phyloP scores from a whole-genome alignment of 2,113 vertebrate species.

The Ceyx cyanopectus region DNA sequence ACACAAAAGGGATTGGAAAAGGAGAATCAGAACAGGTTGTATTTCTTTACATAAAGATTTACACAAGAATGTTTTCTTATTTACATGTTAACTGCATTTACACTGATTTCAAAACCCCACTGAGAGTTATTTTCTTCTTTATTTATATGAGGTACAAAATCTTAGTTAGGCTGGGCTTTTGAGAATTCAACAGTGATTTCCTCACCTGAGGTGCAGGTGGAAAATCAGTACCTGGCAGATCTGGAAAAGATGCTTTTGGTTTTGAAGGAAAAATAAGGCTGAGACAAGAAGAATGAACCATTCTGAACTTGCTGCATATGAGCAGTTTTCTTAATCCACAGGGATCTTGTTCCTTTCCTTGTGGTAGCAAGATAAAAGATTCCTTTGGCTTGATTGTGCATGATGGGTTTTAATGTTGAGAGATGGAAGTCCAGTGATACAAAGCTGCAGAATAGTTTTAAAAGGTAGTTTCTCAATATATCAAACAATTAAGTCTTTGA shows the following conservation, averaged over 20 bases:
- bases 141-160: background rate
- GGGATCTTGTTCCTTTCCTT: background rate
- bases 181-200: background rate
- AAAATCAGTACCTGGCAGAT: background rate
- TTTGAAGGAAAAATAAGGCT: background rate
- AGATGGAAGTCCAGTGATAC: background rate
- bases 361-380: background rate
- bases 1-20: background rate
- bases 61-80: background rate
- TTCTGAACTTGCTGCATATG: background rate
- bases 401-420: background rate
- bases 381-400: conserved; percentile 1
- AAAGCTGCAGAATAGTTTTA: background rate
- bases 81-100: background rate
- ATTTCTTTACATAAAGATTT: background rate
- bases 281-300: background rate
- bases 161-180: background rate
- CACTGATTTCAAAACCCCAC: background rate
- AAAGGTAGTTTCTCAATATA: conserved; percentile 16
- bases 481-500: conserved; percentile 16
- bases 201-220: background rate
- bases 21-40: background rate
- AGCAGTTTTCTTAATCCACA: background rate
- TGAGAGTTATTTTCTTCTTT: background rate
- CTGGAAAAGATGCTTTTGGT: background rate